These are phyloP conservation scores for Astyanax mexicanus DNA, from an alignment of 2,797 vertebrate species.

Conservation along the genomic window DNA sequence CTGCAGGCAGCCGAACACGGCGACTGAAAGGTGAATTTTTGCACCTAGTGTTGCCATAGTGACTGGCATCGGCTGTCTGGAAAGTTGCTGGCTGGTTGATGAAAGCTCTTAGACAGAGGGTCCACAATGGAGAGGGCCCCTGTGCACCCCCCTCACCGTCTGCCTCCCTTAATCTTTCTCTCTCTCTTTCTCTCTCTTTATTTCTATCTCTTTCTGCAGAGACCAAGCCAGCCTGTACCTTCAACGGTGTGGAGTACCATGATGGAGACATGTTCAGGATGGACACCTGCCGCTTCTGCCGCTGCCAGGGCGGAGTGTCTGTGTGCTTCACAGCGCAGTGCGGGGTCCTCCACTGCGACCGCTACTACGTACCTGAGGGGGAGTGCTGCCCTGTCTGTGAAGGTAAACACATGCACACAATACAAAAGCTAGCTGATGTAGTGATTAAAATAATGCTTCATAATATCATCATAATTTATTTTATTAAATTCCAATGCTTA, in stretches of 20 bases:
- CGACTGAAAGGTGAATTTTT: slow-evolving; percentile 51
- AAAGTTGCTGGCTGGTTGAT: slow-evolving; percentile 34
- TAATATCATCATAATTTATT: no score
- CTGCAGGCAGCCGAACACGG: slow-evolving; percentile 47
- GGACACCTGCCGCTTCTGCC: slow-evolving; percentile 89
- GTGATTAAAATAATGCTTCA: neutral
- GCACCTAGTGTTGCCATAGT: slow-evolving; percentile 63
- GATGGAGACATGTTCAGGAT: slow-evolving; percentile 90
- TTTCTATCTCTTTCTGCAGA: slow-evolving; percentile 81
- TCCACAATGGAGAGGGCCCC: slow-evolving; percentile 38
- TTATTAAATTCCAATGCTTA: no score
- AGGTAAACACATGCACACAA: slow-evolving; percentile 75
- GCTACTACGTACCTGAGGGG: slow-evolving; percentile 87
- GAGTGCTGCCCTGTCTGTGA: slow-evolving; percentile 92
- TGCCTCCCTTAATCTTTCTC: slow-evolving; percentile 17
- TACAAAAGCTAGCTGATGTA: neutral
- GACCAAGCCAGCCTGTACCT: slow-evolving; percentile 85
- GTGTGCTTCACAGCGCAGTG: slow-evolving; percentile 90
- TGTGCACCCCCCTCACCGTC: slow-evolving; percentile 27
- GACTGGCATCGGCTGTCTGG: slow-evolving; percentile 46
- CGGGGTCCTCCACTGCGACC: slow-evolving; percentile 84
- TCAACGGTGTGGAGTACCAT: slow-evolving; percentile 84
- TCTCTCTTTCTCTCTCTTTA: neutral
- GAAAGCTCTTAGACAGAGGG: slow-evolving; percentile 42
- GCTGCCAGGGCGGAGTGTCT: slow-evolving; percentile 89